Evolutionary conservation across 2,888 invertebrate species (phyloP), one percentile per base, ranked within the genome.

Genomic region (Calameuta idolon): DNA sequence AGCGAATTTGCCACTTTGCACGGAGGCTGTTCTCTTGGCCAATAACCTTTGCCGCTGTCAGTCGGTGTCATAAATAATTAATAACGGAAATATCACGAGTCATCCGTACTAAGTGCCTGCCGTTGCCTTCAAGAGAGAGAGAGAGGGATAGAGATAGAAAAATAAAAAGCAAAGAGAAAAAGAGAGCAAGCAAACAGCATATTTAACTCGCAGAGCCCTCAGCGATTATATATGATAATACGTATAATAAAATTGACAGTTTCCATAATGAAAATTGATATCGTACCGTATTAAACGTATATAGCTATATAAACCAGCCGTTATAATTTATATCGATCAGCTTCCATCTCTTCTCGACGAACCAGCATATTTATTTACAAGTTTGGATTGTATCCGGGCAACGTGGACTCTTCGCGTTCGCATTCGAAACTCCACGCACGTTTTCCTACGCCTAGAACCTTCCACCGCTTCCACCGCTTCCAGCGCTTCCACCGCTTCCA

Each of bases 331-430:
- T 55, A 55, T 55, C 55, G 55, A 55, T 55, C 2, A 55, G 23
- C 23, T 55, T 55, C 55, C 23, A 55, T n/a, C 9, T 55, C 55
- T 55, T 23, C 23, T 55, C 55, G 23, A 55, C 55, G 55, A 55
- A 55, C 55, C 55, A 55, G 55, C 23, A 55, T 55, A 71, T 78
- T 71, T 78, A 78, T 78, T 78, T 76, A 75, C 76, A 78, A 73
- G 40, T 76, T 75, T 68, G 23, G 73, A 78, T 75, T 76, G 75
- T 78, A 75, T 78, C 78, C 75, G 73, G 76, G 75, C 78, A 78
- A 76, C 76, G 78, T 4, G 35, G 40, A 5, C 31, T 71, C 71
- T 34, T 71, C 71, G 34, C 12, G 71, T n/a, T 31, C 34, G 31
- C 34, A 31, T 31, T 31, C 12, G 31, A 33, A 34, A 31, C 15